A percentile compares a stretch with the other conserved stretches of the same genome.
Evolutionary conservation across 2,888 invertebrate species (phyloP).

Genomic region (Synanthedon vespiformis): DNA sequence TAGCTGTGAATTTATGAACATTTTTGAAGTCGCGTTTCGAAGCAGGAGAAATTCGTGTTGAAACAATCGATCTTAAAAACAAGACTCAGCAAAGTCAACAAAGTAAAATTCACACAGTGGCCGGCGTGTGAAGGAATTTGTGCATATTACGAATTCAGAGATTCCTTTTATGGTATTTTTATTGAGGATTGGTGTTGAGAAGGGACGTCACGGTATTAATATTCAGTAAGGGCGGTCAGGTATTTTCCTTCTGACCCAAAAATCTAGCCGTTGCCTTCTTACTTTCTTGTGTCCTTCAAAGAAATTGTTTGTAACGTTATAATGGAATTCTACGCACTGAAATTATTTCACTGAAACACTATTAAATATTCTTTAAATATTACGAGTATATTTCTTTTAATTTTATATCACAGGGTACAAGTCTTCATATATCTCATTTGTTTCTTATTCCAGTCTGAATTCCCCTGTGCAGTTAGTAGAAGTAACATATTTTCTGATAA

Average conservation of each 20-base stretch:
- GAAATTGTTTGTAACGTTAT: neutral
- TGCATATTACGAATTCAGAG: conserved; percentile 1
- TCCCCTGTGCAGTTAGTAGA: too few species aligned
- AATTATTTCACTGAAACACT: neutral
- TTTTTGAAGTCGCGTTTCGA: too few species aligned
- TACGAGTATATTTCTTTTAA: too few species aligned
- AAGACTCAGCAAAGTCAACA: neutral
- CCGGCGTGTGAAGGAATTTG: neutral
- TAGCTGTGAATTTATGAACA: too few species aligned
- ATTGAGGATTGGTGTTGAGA: neutral
- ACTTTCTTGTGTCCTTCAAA: neutral
- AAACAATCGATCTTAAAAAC: too few species aligned
- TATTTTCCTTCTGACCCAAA: neutral
- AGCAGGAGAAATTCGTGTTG: too few species aligned
- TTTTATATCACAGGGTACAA: too few species aligned
- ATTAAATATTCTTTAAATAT: neutral
- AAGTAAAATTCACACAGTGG: neutral
- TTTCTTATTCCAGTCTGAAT: too few species aligned
- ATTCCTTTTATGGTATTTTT: conserved; percentile 1
- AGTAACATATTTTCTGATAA: too few species aligned
- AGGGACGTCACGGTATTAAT: conserved; percentile 1
- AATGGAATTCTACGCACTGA: neutral
- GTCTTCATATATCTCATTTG: too few species aligned
- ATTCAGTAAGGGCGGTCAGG: neutral
- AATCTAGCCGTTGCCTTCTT: neutral